Percentiles rank a stretch among this genome's conserved stretches.
These are phyloP conservation scores for Sepioteuthis lessoniana DNA, from an alignment of 2,888 invertebrate genomes.

Conservation along the genomic window DNA sequence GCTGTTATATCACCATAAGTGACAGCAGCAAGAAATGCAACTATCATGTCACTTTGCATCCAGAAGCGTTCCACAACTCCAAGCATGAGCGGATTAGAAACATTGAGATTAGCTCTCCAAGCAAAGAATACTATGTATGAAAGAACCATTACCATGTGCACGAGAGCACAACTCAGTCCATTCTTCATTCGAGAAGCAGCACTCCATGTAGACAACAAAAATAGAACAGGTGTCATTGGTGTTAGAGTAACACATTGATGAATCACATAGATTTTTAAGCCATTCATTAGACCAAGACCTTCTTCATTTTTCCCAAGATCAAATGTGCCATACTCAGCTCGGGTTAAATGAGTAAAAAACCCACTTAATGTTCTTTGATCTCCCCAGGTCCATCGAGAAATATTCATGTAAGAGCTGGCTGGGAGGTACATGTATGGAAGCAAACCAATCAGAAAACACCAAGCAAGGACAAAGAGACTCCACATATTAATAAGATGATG, in stretches of 20 bases:
- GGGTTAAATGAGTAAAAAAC: constrained; percentile 69
- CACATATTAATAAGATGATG: constrained; percentile 50
- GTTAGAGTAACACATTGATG: constrained; percentile 63
- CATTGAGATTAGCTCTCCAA: constrained; percentile 73
- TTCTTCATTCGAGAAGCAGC: constrained; percentile 54
- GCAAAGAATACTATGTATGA: constrained; percentile 67
- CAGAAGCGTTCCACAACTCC: constrained; percentile 74
- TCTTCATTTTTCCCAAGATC: constrained; percentile 64
- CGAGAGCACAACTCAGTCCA: constrained; percentile 55
- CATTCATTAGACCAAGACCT: constrained; percentile 58
- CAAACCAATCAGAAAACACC: constrained; percentile 62
- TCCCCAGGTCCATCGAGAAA: constrained; percentile 73
- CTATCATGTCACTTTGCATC: constrained; percentile 71
- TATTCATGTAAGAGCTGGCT: constrained; percentile 61
- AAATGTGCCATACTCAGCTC: constrained; percentile 73
- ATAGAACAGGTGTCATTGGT: constrained; percentile 56
- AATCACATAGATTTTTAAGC: constrained; percentile 57
- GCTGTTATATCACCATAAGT: constrained; percentile 58
- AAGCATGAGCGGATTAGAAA: constrained; percentile 65
- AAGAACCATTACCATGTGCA: constrained; percentile 57
- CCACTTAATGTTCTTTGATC: constrained; percentile 69
- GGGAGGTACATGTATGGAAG: constrained; percentile 71
- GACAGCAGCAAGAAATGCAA: constrained; percentile 64
- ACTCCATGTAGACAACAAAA: constrained; percentile 34
- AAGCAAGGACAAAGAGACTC: constrained; percentile 51